phyloP scores from a whole-genome alignment of 1,140 invertebrate genomes.

The Bombus cullumanus region DNA sequence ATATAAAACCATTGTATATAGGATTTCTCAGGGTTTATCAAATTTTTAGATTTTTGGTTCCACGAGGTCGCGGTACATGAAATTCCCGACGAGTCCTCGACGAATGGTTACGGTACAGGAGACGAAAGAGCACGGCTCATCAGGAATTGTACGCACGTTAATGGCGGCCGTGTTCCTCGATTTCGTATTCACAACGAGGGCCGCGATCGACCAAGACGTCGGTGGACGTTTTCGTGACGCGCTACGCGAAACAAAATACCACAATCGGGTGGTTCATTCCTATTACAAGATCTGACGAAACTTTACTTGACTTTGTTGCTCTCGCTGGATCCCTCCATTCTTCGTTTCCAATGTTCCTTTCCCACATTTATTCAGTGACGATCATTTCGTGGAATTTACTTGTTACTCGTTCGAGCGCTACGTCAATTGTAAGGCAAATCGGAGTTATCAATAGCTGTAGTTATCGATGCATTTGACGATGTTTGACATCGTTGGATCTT shows the following conservation, averaged over 20 bases:
- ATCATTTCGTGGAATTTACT: no score
- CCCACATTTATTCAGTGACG: no score
- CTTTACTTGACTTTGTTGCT: background rate
- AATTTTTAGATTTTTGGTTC: no score
- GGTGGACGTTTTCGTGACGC: conserved; percentile 24
- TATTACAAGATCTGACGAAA: conserved; percentile 28
- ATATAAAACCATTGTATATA: no score
- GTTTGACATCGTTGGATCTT: no score
- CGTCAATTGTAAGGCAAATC: no score
- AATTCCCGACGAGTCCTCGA: background rate
- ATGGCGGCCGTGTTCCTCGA: conserved; percentile 32
- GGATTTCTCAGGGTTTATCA: no score
- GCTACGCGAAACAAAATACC: conserved; percentile 22
- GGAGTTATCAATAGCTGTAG: no score
- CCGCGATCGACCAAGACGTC: background rate
- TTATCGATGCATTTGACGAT: no score
- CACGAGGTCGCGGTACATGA: background rate
- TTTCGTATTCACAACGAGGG: conserved; percentile 49
- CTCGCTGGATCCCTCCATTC: background rate
- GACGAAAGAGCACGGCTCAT: conserved; percentile 25
- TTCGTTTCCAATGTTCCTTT: background rate
- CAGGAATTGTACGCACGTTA: conserved; percentile 56
- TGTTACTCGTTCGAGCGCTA: no score
- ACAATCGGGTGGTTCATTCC: background rate
- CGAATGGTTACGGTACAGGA: conserved; percentile 26